Evolutionary conservation across 2,797 vertebrate species (phyloP).

Genomic region (Hippoglossus hippoglossus): DNA sequence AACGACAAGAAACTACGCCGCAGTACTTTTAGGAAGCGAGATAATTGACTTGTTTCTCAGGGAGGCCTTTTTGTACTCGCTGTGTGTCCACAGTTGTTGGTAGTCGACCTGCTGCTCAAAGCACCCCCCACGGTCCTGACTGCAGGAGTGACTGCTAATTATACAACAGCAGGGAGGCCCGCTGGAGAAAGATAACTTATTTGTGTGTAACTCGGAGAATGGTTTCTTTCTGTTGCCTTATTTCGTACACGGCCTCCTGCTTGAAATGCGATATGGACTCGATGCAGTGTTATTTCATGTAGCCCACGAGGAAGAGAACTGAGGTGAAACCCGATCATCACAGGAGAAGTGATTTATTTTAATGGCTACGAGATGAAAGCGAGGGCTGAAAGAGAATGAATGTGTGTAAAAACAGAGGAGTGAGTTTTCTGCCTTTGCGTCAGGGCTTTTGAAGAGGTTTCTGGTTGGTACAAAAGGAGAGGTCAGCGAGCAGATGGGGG

Average conservation of each 20-base stretch:
- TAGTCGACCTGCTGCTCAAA: conserved; percentile 28
- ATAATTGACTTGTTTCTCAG: conserved; percentile 50
- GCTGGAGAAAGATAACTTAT: background rate
- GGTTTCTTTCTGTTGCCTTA: background rate
- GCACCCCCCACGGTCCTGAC: conserved; percentile 22
- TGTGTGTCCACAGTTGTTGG: conserved; percentile 35
- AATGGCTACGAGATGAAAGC: conserved; percentile 42
- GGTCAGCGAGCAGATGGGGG: conserved; percentile 46
- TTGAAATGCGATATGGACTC: no score
- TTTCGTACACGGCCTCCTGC: background rate
- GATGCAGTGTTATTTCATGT: no score
- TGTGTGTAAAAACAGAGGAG: background rate
- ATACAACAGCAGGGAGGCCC: conserved; percentile 23
- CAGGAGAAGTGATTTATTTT: conserved; percentile 9
- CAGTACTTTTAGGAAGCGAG: conserved; percentile 16
- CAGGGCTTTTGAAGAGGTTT: conserved; percentile 17
- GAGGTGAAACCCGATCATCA: conserved; percentile 14
- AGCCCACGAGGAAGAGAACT: background rate
- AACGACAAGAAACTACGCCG: background rate
- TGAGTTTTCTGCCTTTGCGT: background rate
- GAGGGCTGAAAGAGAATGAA: background rate
- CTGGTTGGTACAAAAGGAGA: conserved; percentile 1
- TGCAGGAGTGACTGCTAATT: conserved; percentile 54
- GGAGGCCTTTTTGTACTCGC: conserved; percentile 31
- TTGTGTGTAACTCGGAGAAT: background rate